Conservation (phyloP, 2,888 invertebrate genomes). For the Lamellibrachia satsuma region DNA sequence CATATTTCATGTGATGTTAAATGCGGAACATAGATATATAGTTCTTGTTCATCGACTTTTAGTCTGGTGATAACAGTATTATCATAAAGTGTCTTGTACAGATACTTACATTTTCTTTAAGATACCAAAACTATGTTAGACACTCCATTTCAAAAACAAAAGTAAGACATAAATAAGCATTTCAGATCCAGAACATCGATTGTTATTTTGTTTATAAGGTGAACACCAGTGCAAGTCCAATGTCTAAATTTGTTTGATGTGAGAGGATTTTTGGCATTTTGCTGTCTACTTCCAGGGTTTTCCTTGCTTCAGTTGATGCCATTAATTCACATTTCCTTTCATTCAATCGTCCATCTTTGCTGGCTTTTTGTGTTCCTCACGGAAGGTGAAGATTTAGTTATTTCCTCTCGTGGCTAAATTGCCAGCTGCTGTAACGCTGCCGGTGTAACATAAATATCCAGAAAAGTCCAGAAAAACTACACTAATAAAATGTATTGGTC, state of each 20-base stretch:
- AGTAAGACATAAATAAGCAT: background rate
- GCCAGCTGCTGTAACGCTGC: background rate
- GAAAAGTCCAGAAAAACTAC: background rate
- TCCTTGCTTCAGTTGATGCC: background rate
- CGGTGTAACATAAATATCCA: background rate
- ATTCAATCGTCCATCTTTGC: background rate
- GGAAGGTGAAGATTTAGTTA: background rate
- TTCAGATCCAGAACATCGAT: background rate
- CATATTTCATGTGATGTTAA: background rate
- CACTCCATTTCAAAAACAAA: too few relatives aligned
- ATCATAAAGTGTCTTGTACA: too few relatives aligned
- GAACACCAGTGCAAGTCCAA: background rate
- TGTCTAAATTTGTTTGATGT: background rate
- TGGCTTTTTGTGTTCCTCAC: background rate
- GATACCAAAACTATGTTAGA: too few relatives aligned
- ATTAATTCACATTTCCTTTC: background rate
- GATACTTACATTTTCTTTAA: too few relatives aligned
- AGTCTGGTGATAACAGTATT: too few relatives aligned
- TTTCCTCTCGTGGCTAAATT: background rate
- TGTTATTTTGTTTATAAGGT: background rate
- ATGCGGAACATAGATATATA: too few relatives aligned
- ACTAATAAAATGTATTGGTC: background rate
- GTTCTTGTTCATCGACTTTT: too few relatives aligned
- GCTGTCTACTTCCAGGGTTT: background rate
- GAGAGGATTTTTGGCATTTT: background rate